Conservation (phyloP, 2,797 vertebrate species). For the Pantherophis vulpinus region DNA sequence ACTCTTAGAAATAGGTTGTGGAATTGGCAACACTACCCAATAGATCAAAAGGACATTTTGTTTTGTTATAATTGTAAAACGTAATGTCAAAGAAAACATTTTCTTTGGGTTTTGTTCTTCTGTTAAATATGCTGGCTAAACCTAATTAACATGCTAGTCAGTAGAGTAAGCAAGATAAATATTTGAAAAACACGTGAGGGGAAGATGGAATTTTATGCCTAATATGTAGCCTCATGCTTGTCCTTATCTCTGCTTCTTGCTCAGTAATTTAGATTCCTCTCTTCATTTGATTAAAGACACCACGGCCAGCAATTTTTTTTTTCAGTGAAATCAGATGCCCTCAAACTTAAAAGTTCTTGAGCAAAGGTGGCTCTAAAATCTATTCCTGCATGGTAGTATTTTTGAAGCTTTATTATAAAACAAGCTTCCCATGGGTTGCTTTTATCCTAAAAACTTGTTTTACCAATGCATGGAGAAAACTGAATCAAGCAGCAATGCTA, state of each 20-base stretch:
- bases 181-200: not conserved
- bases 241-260: not conserved
- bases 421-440: not conserved
- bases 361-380: not conserved
- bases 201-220: not conserved
- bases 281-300: not conserved
- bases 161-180: not conserved
- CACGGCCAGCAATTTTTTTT: not conserved
- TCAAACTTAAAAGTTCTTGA: not conserved
- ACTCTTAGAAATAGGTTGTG: not conserved
- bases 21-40: not conserved
- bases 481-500: not conserved
- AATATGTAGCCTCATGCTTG: not conserved
- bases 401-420: not conserved
- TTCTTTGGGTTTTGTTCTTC: not conserved
- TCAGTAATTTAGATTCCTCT: not conserved
- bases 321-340: not conserved
- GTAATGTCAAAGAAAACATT: not conserved
- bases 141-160: not conserved
- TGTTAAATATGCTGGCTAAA: not conserved
- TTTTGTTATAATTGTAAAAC: not conserved
- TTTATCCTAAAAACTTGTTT: not conserved
- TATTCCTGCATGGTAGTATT: not conserved
- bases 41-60: not conserved
- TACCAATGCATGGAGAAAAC: not conserved